phyloP scores from a whole-genome alignment of 2,888 invertebrate genomes.

The Platerodrilus igneus region DNA sequence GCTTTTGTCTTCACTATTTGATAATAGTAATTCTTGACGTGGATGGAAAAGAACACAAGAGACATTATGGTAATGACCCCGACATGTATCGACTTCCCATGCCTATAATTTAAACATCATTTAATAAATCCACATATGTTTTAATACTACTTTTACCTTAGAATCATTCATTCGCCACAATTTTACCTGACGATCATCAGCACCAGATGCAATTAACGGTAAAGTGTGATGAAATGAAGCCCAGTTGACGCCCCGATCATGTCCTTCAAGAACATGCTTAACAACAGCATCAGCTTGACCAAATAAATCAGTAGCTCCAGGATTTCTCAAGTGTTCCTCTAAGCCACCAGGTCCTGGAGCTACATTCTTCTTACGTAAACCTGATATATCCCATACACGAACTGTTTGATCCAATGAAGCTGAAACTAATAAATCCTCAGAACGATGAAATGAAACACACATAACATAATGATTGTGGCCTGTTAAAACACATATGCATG shows the following conservation, averaged over 20 bases:
- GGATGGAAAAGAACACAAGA: constrained; percentile 97
- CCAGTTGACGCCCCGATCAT: constrained; percentile 99
- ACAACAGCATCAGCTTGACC: constrained; percentile 92
- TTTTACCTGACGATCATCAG: constrained; percentile 97
- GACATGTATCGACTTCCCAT: constrained; percentile 98
- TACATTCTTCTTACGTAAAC: constrained; percentile 93
- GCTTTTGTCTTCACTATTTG: constrained; percentile 96
- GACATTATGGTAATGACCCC: constrained; percentile 99
- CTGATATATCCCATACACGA: constrained; percentile 97
- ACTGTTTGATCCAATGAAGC: constrained; percentile 98
- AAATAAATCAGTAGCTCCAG: constrained; percentile 87
- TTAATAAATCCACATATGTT: background rate
- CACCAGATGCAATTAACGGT: constrained; percentile 93
- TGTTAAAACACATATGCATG: constrained; percentile 88
- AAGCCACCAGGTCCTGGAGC: constrained; percentile 90
- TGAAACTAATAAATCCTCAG: constrained; percentile 94
- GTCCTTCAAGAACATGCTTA: constrained; percentile 86
- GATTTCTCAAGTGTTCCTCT: constrained; percentile 83
- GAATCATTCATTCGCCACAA: constrained; percentile 98
- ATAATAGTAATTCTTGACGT: constrained; percentile 90
- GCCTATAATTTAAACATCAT: constrained; percentile 57
- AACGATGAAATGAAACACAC: constrained; percentile 97
- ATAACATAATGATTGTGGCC: constrained; percentile 99
- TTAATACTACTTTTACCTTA: constrained; percentile 54
- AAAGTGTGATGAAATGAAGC: constrained; percentile 93